A percentile compares a stretch with the other conserved stretches of the same genome.
Conservation (phyloP, 2,888 invertebrate species). For the Drosophila flavopinicola region DNA sequence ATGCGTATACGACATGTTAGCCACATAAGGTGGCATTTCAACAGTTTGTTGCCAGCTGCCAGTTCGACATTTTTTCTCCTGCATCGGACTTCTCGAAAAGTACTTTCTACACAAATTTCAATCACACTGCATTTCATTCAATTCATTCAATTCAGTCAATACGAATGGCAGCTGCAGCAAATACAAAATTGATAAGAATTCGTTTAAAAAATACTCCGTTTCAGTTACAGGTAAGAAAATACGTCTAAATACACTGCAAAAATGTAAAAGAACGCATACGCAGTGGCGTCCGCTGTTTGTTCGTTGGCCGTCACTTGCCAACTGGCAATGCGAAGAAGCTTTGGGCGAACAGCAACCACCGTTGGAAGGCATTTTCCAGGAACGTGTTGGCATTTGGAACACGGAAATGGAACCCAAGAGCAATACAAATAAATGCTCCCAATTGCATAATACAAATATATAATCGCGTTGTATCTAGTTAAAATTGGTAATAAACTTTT, state of each 20-base stretch:
- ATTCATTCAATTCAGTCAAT: neutral
- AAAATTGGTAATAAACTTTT: slow-evolving; percentile 36
- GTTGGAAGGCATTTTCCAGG: slow-evolving; percentile 36
- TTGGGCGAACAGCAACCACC: slow-evolving; percentile 1
- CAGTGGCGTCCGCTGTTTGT: slow-evolving; percentile 20
- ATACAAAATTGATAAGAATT: neutral
- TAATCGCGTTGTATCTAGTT: slow-evolving; percentile 30
- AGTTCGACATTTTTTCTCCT: slow-evolving; percentile 1
- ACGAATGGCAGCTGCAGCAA: neutral
- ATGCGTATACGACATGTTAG: slow-evolving; percentile 35
- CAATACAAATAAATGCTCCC: slow-evolving; percentile 41
- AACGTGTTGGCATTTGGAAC: slow-evolving; percentile 57
- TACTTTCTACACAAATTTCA: neutral
- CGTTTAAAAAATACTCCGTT: neutral
- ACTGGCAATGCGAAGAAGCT: slow-evolving; percentile 9
- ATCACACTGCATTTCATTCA: slow-evolving; percentile 23
- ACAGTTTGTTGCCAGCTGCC: slow-evolving; percentile 22
- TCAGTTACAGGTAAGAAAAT: neutral
- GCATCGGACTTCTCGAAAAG: neutral
- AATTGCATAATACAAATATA: slow-evolving; percentile 57
- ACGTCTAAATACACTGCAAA: neutral
- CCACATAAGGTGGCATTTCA: slow-evolving; percentile 6
- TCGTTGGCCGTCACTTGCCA: slow-evolving; percentile 47
- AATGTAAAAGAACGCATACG: slow-evolving; percentile 40
- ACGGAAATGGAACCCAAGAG: slow-evolving; percentile 38